These are phyloP conservation scores for Antedon mediterranea DNA, from an alignment of 53 echinoderm and acorn worm species.

Conservation along the genomic window DNA sequence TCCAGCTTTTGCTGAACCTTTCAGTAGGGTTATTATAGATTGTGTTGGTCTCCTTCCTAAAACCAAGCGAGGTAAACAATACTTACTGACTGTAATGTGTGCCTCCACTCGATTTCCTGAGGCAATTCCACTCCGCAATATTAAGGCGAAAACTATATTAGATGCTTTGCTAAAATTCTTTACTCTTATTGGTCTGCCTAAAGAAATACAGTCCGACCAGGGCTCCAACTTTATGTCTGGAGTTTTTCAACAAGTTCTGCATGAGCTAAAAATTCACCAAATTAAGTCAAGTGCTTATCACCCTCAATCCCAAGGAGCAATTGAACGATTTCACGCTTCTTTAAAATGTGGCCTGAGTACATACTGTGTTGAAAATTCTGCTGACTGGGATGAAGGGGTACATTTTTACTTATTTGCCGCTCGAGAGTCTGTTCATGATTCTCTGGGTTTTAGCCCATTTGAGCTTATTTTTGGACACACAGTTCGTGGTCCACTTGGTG, in stretches of 20 bases:
- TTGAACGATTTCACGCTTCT: constrained; percentile 46
- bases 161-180: no score
- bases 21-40: background rate
- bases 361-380: constrained; percentile 26
- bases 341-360: constrained; percentile 41
- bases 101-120: background rate
- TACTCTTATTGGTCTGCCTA: no score
- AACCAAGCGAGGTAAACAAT: background rate
- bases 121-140: background rate
- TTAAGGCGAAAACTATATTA: no score
- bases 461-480: constrained; percentile 18
- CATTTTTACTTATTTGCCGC: constrained; percentile 37
- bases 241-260: constrained; percentile 29
- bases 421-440: constrained; percentile 29
- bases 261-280: constrained; percentile 20
- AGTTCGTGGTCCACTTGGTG: constrained; percentile 24
- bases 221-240: constrained; percentile 29
- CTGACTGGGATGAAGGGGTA: constrained; percentile 35
- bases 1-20: background rate
- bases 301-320: constrained; percentile 40
- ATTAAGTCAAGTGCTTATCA: constrained; percentile 46
- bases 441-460: constrained; percentile 27
- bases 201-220: constrained; percentile 24
- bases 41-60: background rate
- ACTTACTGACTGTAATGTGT: background rate